Percentiles rank a stretch among this genome's conserved stretches.
These are phyloP conservation scores for Eristalis pertinax DNA, from an alignment of 2,888 invertebrate genomes.

Conservation along the genomic window DNA sequence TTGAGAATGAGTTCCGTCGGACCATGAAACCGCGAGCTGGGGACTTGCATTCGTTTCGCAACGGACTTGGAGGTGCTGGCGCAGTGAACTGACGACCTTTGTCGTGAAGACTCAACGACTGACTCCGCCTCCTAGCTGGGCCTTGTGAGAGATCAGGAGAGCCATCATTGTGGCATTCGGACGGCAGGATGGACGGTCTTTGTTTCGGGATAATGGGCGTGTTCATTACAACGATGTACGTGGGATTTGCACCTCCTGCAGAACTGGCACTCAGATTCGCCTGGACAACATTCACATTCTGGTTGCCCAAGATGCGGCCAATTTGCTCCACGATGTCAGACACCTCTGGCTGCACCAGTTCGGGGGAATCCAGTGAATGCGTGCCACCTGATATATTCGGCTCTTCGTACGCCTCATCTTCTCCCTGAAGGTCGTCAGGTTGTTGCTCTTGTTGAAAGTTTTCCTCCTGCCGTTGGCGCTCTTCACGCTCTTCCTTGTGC, in stretches of 20 bases:
- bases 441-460: not conserved
- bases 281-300: slow-evolving; percentile 69
- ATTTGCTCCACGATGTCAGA: slow-evolving; percentile 76
- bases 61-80: slow-evolving; percentile 8
- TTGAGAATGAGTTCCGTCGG: slow-evolving; percentile 74
- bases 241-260: slow-evolving; percentile 72
- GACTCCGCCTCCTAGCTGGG: slow-evolving; percentile 74
- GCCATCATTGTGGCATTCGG: slow-evolving; percentile 65
- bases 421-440: not conserved
- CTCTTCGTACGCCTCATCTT: slow-evolving; percentile 11
- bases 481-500: slow-evolving; percentile 47
- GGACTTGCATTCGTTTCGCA: slow-evolving; percentile 72
- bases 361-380: slow-evolving; percentile 72
- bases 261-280: slow-evolving; percentile 43
- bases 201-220: slow-evolving; percentile 49
- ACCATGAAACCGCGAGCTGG: slow-evolving; percentile 67
- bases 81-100: slow-evolving; percentile 70
- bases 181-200: slow-evolving; percentile 31
- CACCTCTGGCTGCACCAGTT: slow-evolving; percentile 70
- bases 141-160: slow-evolving; percentile 67
- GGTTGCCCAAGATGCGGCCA: slow-evolving; percentile 73
- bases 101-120: slow-evolving; percentile 75
- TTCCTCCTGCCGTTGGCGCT: slow-evolving; percentile 4
- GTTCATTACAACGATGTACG: slow-evolving; percentile 76
- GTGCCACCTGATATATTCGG: slow-evolving; percentile 49